A percentile compares a stretch with the other conserved stretches of the same genome.
phyloP scores from a whole-genome alignment of 1,140 invertebrate species.

The Archivesica marissinica region DNA sequence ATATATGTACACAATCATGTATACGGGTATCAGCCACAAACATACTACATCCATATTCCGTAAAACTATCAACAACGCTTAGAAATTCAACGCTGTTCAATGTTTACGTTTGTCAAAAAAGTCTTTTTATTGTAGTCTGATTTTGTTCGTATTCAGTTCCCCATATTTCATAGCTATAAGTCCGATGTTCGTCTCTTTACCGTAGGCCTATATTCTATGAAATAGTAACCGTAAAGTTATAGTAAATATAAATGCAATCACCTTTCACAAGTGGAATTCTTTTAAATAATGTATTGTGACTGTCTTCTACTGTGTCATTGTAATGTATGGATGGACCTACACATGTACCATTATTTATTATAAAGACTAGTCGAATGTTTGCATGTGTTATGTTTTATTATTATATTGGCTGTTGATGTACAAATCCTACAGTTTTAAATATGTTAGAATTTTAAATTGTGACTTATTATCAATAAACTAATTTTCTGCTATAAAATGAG shows the following conservation, averaged over 20 bases:
- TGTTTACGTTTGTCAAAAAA: too few relatives aligned
- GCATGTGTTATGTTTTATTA: conserved; percentile 15
- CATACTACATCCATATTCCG: too few relatives aligned
- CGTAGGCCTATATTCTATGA: too few relatives aligned
- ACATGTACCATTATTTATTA: conserved; percentile 1
- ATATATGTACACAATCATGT: too few relatives aligned
- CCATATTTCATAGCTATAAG: too few relatives aligned
- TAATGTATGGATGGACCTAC: background rate
- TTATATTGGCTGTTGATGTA: conserved; percentile 28
- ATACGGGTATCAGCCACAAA: too few relatives aligned
- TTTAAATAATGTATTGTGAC: background rate
- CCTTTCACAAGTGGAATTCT: too few relatives aligned
- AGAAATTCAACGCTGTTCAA: too few relatives aligned
- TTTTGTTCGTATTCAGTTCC: too few relatives aligned
- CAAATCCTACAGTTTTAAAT: conserved; percentile 12
- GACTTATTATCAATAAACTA: conserved; percentile 38
- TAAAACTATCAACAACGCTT: too few relatives aligned
- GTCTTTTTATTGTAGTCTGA: too few relatives aligned
- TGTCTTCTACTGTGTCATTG: background rate
- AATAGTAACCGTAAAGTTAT: conserved; percentile 7
- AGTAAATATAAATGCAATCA: background rate
- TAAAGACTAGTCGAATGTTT: conserved; percentile 2
- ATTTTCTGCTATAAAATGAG: conserved; percentile 17
- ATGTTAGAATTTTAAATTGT: conserved; percentile 42
- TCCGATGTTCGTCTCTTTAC: too few relatives aligned